Evolutionary conservation across 30 jellyfish, hydroid and myxozoan species (phyloP), one percentile per base, ranked within the genome.

Genomic region (Cassiopea andromeda): DNA sequence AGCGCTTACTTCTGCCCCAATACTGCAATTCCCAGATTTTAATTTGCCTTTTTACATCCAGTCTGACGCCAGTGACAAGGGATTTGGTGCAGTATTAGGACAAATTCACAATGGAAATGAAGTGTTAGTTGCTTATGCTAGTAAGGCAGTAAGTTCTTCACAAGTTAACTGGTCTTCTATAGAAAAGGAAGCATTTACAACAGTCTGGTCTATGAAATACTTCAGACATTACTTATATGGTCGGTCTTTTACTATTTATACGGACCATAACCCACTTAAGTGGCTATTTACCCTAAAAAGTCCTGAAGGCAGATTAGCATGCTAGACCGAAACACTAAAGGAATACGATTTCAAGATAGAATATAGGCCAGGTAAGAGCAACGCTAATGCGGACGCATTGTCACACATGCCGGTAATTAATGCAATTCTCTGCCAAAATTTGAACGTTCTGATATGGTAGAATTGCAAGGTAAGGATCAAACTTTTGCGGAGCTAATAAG

Each of bases 251-350:
- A 81, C 89, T 83, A 82, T 82, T 45, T 66, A 17, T 72, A 89
- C 97, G 73, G 97, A 89, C 64, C 94, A 89, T 48, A 84, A 89
- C 48, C 93, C 94, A 7, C 72, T 89, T 13, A 89, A 81, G 78
- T 89, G 90, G 90, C 85, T 83, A 7, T 59, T 77, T 46, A 90
- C 82, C 19, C 80, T 84, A 44, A 77, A 76, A 45, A 61, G 59
- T 16, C 82, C 89, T 10, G 46, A 47, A 69, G 85, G 97, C 58
- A 83, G 93, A 46, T 61, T 75, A 49, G 85, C 94, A 14, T 85
- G 97, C 13, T 90, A 95, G 97, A 74, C 86, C 45, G 81, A 54
- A 54, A 72, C 91, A 71, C 80, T 84, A 1, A 73, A 91, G 50
- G 95, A 77, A 54, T 91, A 90, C 46, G 90, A 90, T 61, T 79